Conservation (phyloP, 2,888 invertebrate genomes). For the Diabrotica balteata region DNA sequence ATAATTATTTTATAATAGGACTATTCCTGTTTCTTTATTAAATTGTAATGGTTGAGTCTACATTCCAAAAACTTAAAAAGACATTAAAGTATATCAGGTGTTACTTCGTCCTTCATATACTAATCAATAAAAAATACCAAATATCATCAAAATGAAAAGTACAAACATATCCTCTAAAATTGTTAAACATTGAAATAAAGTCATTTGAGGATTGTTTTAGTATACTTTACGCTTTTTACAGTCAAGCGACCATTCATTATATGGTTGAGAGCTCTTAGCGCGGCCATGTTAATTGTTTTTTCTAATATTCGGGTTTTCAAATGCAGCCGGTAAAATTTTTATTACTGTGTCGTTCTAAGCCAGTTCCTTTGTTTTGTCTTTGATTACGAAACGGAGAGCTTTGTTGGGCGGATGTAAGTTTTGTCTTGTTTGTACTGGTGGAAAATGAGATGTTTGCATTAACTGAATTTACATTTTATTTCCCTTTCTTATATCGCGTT, state of each 20-base stretch:
- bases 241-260: conserved; percentile 34
- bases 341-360: conserved; percentile 15
- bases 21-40: background rate
- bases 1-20: too few relatives aligned
- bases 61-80: background rate
- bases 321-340: conserved; percentile 29
- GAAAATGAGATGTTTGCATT: too few relatives aligned
- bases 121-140: conserved; percentile 4
- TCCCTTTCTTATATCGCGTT: background rate
- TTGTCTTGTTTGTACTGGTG: background rate
- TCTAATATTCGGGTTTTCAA: conserved; percentile 33
- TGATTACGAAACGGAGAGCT: background rate
- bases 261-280: conserved; percentile 36
- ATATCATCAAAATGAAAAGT: conserved; percentile 12
- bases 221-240: conserved; percentile 31
- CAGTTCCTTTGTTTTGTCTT: conserved; percentile 15
- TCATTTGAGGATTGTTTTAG: conserved; percentile 30
- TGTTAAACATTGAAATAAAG: conserved; percentile 24
- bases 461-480: background rate
- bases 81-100: background rate
- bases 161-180: conserved; percentile 18
- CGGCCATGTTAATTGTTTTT: conserved; percentile 38
- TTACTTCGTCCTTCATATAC: background rate
- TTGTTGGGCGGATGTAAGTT: background rate
- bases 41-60: background rate